Percentiles rank a stretch among this genome's conserved stretches.
These are phyloP conservation scores for Acanthurus leucopareius DNA, from an alignment of 2,797 vertebrate species.

Conservation along the genomic window DNA sequence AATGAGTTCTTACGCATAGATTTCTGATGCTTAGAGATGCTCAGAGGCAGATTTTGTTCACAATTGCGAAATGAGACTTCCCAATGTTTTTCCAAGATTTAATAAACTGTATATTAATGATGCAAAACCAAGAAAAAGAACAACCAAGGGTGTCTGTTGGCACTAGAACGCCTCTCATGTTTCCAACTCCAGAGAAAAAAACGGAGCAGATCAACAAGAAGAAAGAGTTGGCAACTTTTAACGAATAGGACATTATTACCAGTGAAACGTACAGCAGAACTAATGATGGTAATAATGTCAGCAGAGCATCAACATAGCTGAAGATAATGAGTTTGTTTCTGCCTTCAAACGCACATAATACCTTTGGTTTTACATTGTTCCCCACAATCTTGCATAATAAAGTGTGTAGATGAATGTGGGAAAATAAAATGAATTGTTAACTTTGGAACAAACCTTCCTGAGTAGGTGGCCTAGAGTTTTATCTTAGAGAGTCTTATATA, in stretches of 20 bases:
- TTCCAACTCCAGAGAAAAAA: slow-evolving; percentile 12
- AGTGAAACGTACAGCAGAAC: background rate
- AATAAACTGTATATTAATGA: slow-evolving; percentile 4
- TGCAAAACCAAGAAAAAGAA: slow-evolving; percentile 4
- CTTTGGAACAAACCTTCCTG: background rate
- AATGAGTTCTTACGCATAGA: background rate
- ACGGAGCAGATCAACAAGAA: background rate
- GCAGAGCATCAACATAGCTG: slow-evolving; percentile 8
- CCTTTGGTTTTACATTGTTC: background rate
- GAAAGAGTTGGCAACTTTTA: slow-evolving; percentile 22
- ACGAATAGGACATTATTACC: slow-evolving; percentile 16
- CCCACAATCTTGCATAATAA: background rate
- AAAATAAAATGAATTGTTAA: background rate
- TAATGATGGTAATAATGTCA: slow-evolving; percentile 21
- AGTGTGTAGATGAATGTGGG: background rate
- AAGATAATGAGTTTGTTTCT: background rate
- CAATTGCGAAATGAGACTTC: slow-evolving; percentile 13
- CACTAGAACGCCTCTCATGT: background rate
- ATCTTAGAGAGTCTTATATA: background rate
- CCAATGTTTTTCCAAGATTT: background rate
- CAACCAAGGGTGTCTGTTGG: background rate
- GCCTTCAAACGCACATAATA: background rate
- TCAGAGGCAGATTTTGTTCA: background rate
- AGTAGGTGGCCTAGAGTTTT: background rate
- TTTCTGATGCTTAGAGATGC: background rate